Evolutionary conservation across 2,113 vertebrate species (phyloP).

Genomic region (Eonycteris spelaea): DNA sequence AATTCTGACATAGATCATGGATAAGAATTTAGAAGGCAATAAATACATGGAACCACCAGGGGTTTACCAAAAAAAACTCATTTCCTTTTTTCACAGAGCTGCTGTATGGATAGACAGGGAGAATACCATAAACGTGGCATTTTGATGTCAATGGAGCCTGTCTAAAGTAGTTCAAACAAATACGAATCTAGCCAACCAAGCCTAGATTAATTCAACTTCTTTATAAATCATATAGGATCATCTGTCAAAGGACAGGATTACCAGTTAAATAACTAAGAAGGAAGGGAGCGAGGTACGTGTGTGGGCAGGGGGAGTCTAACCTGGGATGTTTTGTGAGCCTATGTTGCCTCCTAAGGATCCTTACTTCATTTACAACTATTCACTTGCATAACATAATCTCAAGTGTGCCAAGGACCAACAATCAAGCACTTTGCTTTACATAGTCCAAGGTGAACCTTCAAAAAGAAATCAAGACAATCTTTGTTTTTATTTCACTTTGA

Average conservation of each 20-base stretch:
- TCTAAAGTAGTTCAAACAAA: not conserved
- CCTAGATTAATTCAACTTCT: not conserved
- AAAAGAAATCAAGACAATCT: not conserved
- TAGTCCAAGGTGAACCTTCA: not conserved
- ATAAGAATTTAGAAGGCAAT: not conserved
- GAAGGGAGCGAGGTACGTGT: not conserved
- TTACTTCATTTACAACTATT: not conserved
- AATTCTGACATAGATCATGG: not conserved
- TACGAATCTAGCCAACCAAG: not conserved
- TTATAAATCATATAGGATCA: not conserved
- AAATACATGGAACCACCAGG: not conserved
- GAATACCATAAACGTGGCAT: not conserved
- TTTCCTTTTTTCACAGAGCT: constrained; percentile 2
- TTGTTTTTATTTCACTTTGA: not conserved
- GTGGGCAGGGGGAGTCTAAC: not conserved
- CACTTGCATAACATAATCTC: not conserved
- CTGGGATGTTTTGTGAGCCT: not conserved
- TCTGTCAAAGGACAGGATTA: not conserved
- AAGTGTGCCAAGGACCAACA: not conserved
- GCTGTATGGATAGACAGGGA: not conserved
- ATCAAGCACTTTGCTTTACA: not conserved
- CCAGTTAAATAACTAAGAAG: not conserved
- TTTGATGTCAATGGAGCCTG: not conserved
- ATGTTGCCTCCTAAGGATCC: not conserved
- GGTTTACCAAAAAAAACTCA: not conserved